These are phyloP conservation scores for Myiothlypis chrysogaster DNA, from an alignment of 2,797 vertebrate species.

Conservation along the genomic window DNA sequence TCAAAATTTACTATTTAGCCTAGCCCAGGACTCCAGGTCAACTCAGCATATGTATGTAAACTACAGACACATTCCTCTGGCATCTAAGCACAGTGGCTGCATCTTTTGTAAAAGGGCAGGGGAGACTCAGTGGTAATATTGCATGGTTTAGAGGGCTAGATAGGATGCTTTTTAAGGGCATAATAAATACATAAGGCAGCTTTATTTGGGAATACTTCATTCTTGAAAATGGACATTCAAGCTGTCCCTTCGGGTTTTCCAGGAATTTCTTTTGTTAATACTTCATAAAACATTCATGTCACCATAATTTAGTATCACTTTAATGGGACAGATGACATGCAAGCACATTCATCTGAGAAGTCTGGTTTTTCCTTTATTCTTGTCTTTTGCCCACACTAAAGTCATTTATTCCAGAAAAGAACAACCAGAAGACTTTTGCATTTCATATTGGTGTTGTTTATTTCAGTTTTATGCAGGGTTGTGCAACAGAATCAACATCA, in stretches of 20 bases:
- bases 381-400: background rate
- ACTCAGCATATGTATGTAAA: background rate
- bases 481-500: background rate
- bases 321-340: background rate
- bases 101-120: background rate
- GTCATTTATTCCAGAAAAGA: background rate
- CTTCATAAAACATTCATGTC: background rate
- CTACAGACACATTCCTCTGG: background rate
- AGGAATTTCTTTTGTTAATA: background rate
- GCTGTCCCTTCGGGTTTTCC: background rate
- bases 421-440: background rate
- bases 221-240: background rate
- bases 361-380: background rate
- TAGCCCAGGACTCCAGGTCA: background rate
- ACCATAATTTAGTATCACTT: background rate
- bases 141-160: background rate
- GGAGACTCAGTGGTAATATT: background rate
- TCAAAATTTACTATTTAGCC: background rate
- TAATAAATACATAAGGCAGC: background rate
- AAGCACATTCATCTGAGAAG: background rate
- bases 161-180: background rate
- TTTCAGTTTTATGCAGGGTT: slow-evolving; percentile 4
- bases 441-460: background rate
- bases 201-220: background rate
- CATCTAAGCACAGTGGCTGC: background rate